Evolutionary conservation across 2,797 vertebrate species (phyloP).

Genomic region (Acrossocheilus wenchowensis): DNA sequence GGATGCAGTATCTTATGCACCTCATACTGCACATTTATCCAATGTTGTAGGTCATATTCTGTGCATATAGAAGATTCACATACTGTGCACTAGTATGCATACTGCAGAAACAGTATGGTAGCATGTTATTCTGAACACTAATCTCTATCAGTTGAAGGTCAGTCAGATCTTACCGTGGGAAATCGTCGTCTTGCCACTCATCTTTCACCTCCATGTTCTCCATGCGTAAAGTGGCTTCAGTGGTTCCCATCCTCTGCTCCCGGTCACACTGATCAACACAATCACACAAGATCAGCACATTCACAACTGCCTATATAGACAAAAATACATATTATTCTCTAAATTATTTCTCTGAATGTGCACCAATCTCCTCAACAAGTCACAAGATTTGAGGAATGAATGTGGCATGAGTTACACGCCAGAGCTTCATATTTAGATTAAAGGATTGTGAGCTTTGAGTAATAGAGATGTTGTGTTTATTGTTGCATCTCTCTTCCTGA

Average conservation of each 20-base stretch:
- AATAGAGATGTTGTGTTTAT: not conserved
- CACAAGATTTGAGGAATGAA: not conserved
- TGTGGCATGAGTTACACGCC: not conserved
- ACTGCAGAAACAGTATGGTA: not conserved
- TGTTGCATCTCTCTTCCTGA: not conserved
- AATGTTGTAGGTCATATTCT: not conserved
- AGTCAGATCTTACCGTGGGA: conserved; percentile 82
- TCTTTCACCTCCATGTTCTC: conserved; percentile 91
- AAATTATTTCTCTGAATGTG: not conserved
- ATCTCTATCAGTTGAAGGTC: not conserved
- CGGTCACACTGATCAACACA: conserved; percentile 19
- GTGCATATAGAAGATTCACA: not conserved
- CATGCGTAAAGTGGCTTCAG: conserved; percentile 90
- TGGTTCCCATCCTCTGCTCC: conserved; percentile 85
- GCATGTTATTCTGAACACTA: not conserved
- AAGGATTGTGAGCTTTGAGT: not conserved
- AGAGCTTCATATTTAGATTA: not conserved
- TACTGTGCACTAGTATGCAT: not conserved
- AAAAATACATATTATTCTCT: not conserved
- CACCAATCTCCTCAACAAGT: not conserved
- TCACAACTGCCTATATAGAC: no score
- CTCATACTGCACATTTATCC: not conserved
- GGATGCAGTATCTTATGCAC: not conserved
- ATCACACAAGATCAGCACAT: not conserved
- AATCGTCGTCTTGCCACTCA: conserved; percentile 94